A percentile compares a stretch with the other conserved stretches of the same genome.
Conservation (phyloP, 37 sponge, comb jelly and placozoan species). For the Halichondria panicea region DNA sequence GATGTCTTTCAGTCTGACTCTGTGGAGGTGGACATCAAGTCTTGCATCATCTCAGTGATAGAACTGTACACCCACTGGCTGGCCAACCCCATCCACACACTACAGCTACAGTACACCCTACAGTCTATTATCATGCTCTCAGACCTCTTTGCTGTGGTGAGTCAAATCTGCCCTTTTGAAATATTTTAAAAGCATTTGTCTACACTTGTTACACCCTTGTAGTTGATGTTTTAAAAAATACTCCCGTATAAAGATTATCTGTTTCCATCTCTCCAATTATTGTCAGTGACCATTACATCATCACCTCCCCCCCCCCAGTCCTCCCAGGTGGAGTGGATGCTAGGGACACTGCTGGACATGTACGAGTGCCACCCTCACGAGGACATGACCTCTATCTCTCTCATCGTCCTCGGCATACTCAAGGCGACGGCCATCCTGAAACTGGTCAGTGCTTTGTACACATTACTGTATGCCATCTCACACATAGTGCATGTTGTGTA, state of each 20-base stretch:
- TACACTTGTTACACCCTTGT: too few relatives aligned
- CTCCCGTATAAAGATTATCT: too few relatives aligned
- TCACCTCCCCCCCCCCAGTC: conserved; percentile 6
- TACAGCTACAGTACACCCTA: conserved; percentile 29
- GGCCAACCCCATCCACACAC: conserved; percentile 38
- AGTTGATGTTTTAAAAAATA: too few relatives aligned
- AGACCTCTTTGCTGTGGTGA: conserved; percentile 47
- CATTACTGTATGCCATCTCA: too few relatives aligned
- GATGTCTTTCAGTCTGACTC: conserved; percentile 3
- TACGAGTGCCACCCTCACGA: conserved; percentile 38
- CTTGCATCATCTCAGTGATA: conserved; percentile 49
- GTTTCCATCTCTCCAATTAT: too few relatives aligned
- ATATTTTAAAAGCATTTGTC: not conserved
- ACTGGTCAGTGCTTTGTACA: too few relatives aligned
- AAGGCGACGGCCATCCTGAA: conserved; percentile 68
- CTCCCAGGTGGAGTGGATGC: conserved; percentile 78
- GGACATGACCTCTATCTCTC: conserved; percentile 26
- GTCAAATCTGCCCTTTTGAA: not conserved
- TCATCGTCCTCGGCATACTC: conserved; percentile 39
- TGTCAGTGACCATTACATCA: too few relatives aligned
- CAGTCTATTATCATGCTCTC: conserved; percentile 41
- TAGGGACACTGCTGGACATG: conserved; percentile 40
- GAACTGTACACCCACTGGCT: conserved; percentile 72
- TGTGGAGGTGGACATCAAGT: conserved; percentile 57
- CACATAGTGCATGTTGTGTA: too few relatives aligned